Conservation (phyloP, 2,797 vertebrate species). For the Acropternis orthonyx region DNA sequence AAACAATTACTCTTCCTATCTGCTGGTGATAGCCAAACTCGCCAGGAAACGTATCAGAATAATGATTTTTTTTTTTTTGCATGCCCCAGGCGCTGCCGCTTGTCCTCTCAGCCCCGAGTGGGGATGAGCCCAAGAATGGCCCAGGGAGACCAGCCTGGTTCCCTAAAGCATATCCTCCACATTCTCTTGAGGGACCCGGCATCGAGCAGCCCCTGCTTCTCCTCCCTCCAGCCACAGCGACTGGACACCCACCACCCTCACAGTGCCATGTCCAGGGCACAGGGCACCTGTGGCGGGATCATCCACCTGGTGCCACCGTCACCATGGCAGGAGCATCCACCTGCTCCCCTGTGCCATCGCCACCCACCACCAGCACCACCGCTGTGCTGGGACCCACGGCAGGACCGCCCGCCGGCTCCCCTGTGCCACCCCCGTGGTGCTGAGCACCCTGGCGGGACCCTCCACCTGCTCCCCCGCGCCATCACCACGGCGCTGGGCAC, state of each 20-base stretch:
- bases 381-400: too few relatives aligned
- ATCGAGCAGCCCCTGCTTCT: accelerated
- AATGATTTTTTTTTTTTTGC: not conserved
- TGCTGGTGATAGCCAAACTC: accelerated
- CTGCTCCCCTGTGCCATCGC: not conserved
- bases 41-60: not conserved
- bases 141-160: not conserved
- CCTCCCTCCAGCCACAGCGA: not conserved
- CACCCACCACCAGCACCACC: accelerated
- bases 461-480: not conserved
- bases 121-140: not conserved
- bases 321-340: not conserved
- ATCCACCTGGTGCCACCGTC: too few relatives aligned
- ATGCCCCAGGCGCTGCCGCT: not conserved
- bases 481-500: not conserved
- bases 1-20: not conserved
- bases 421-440: not conserved
- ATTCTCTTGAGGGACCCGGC: accelerated
- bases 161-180: accelerated
- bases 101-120: accelerated
- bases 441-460: not conserved
- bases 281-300: accelerated
- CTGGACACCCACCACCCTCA: not conserved
- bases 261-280: accelerated
- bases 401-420: not conserved